A percentile compares a stretch with the other conserved stretches of the same genome.
phyloP scores from a whole-genome alignment of 2,888 invertebrate species.

The Entomobrya proxima region DNA sequence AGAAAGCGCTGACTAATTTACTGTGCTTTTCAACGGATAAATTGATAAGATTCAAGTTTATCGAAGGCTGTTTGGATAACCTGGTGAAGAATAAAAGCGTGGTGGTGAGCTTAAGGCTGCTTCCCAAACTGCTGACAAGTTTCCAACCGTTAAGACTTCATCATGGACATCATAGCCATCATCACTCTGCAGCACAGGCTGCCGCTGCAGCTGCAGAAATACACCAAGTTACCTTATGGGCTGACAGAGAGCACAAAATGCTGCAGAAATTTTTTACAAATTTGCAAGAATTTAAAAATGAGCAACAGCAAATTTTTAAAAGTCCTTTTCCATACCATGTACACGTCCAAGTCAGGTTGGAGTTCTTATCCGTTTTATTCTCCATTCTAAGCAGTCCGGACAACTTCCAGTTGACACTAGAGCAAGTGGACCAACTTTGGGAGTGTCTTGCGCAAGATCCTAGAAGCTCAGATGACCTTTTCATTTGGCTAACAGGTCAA shows the following conservation, averaged over 20 bases:
- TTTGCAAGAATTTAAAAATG: slow-evolving; percentile 84
- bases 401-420: slow-evolving; percentile 88
- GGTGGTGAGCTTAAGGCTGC: slow-evolving; percentile 89
- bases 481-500: slow-evolving; percentile 94
- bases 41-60: slow-evolving; percentile 93
- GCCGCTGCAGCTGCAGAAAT: slow-evolving; percentile 78
- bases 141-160: slow-evolving; percentile 90
- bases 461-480: slow-evolving; percentile 93
- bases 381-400: slow-evolving; percentile 93
- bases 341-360: slow-evolving; percentile 92
- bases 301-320: too few species aligned
- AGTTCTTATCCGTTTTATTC: slow-evolving; percentile 94
- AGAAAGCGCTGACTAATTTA: slow-evolving; percentile 92
- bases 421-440: slow-evolving; percentile 95
- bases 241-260: slow-evolving; percentile 94
- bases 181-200: slow-evolving; percentile 27
- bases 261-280: slow-evolving; percentile 94
- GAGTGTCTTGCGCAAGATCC: slow-evolving; percentile 90
- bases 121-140: slow-evolving; percentile 93
- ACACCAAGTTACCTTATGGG: slow-evolving; percentile 93
- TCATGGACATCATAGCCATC: slow-evolving; percentile 16
- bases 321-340: slow-evolving; percentile 85
- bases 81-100: slow-evolving; percentile 92
- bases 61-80: slow-evolving; percentile 95
- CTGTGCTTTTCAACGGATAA: slow-evolving; percentile 94